Evolutionary conservation across 2,797 vertebrate species (phyloP), one percentile per base, ranked within the genome.

Genomic region (Oreochromis mossambicus): DNA sequence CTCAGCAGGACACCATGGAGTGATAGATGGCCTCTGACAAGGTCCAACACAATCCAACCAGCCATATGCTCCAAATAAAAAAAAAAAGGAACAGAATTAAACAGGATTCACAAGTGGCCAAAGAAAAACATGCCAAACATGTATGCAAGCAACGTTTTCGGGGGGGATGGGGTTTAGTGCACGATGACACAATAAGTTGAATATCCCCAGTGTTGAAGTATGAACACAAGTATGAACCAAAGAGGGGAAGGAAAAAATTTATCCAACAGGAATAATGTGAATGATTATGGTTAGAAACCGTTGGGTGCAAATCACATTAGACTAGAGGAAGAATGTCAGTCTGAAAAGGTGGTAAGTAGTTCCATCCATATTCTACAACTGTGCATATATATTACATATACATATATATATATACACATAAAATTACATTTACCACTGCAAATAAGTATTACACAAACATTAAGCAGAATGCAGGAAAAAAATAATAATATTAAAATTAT

Each of bases 1-100:
- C 85, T 80, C 96, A 96, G 96, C 92, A 88, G 95, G 95, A 95
- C 90, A 88, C 92, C 89, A 61, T 80, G 52, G 81, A 91, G 87
- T 96, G 96, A 96, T 96, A 94, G 90, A 97, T 96, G 90, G 95
- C 87, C 90, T 86, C 91, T 96, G 95, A 96, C 95, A 95, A 95
- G 93, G 92, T 92, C 91, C 92, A 93, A 95, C 93, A 95, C 90
- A 94, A 94, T 92, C 90, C 93, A 94, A 94, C 87, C 89, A 92
- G 83, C 88, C 92, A 95, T 92, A 93, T 93, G 93, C 89, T 91
- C 89, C 21, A 10, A 86, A 88, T 81, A 91, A 90, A 85, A 94
- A 86, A 91, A 90, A 83, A 83, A 85, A 68, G 73, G 61, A 77
- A 66, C 82, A 85, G 84, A 93, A 94, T 95, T 93, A 92, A 90